Evolutionary conservation across 2,113 vertebrate species (phyloP).

Genomic region (Microcebus jonahi): DNA sequence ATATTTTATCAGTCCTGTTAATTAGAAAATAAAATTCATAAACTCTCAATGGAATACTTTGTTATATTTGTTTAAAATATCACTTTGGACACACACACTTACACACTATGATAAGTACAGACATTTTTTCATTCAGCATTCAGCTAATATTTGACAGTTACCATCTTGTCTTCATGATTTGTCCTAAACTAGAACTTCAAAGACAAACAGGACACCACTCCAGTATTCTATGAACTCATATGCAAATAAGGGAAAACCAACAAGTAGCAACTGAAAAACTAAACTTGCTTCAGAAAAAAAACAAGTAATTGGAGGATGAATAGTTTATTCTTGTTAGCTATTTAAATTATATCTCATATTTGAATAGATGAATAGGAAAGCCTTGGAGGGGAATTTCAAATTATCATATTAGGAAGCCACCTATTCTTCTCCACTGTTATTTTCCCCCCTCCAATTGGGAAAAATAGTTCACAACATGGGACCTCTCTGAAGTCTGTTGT

Average conservation of each 20-base stretch:
- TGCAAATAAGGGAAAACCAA: neutral
- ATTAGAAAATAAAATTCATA: neutral
- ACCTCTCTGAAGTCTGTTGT: neutral
- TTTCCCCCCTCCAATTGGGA: neutral
- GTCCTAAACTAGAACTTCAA: neutral
- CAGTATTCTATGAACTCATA: neutral
- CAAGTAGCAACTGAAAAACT: neutral
- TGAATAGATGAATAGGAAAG: neutral
- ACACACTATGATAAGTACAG: neutral
- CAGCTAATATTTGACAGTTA: neutral
- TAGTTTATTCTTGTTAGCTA: neutral
- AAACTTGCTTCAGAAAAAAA: neutral
- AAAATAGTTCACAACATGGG: neutral
- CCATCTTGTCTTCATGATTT: neutral
- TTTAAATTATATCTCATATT: neutral
- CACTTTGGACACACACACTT: neutral
- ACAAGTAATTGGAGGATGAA: neutral
- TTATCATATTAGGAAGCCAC: neutral
- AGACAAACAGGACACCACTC: neutral
- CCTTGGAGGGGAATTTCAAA: neutral
- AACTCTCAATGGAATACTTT: neutral
- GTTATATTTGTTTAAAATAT: neutral
- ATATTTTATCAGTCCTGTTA: neutral
- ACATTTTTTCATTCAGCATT: neutral
- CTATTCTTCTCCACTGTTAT: neutral